Base-by-base conservation (phyloP, 2,888 invertebrate genomes). In the Dioctria linearis region DNA sequence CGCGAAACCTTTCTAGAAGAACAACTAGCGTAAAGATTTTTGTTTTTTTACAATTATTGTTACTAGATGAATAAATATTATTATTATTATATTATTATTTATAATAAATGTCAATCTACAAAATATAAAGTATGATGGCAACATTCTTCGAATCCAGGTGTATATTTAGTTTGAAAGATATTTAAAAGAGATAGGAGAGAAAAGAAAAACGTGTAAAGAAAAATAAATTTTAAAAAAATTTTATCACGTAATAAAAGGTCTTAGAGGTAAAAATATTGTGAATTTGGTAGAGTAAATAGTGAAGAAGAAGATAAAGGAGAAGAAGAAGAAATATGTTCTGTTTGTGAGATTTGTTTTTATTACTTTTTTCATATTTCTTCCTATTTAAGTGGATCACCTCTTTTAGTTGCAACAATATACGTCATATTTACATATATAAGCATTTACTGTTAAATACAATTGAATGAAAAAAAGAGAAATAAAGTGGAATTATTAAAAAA, bases 361-460 rank as follows among this genome's bases (percentile, higher is more conserved):
- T 66, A 66, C 8, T 61, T 66, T 42, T 66, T 42, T 11, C 59
- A 25, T 73, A 59, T 42, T 75, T 54, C 46, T 25, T 39, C 43
- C 71, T 42, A 49, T 51, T 39, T n/a, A 11, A 75, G 43, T 40
- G 43, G 37, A 54, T 73, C 57, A 39, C 46, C 63, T 8, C 37
- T 37, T 76, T 63, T 63, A 76, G 46, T 76, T 76, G 61, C 76
- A 76, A 63, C 46, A 76, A 76, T 63, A 76, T 49, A 63, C 76
- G 76, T 46, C 76, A 63, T 61, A 76, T 42, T 49, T 63, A 63
- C 11, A 76, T 76, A 76, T 76, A 63, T 76, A 76, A 63, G 63
- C 63, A 76, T 76, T 76, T 46, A 76, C 76, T 76, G 76, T 76
- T 76, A 76, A 63, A 76, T 76, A 76, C 46, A 76, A 63, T 54